Evolutionary conservation across 2,888 invertebrate species (phyloP).

Genomic region (Microchrysa polita): DNA sequence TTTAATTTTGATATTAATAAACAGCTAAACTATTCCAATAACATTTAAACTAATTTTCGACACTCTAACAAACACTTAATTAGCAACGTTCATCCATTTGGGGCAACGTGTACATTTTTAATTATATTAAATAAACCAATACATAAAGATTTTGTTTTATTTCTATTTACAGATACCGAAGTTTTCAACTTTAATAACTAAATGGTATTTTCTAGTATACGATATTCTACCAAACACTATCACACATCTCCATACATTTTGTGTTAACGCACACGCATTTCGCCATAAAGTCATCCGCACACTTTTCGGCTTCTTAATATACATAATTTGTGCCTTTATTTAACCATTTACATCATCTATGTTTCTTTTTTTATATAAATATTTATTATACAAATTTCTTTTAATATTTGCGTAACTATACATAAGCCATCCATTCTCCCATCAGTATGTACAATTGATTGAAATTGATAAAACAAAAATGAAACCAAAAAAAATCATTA

Average conservation of each 20-base stretch:
- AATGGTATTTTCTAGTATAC: conserved; percentile 6
- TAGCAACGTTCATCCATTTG: too few species aligned
- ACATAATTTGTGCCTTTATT: background rate
- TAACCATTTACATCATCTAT: too few species aligned
- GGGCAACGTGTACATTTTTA: too few species aligned
- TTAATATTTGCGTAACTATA: background rate
- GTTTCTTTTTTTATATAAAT: background rate
- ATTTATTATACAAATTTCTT: background rate
- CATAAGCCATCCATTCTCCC: too few species aligned
- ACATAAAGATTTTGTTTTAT: conserved; percentile 16
- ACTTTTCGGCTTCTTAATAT: background rate
- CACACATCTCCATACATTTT: too few species aligned
- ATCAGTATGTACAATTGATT: too few species aligned
- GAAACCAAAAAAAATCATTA: background rate
- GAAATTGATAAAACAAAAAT: background rate
- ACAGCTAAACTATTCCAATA: too few species aligned
- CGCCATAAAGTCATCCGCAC: background rate
- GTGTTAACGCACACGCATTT: too few species aligned
- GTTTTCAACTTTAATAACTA: conserved; percentile 38
- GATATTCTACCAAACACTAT: background rate
- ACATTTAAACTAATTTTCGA: too few species aligned
- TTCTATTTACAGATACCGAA: conserved; percentile 40
- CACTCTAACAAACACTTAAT: too few species aligned
- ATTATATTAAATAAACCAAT: too few species aligned
- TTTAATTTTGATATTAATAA: too few species aligned